These are phyloP conservation scores for Heliconius hermathena DNA, from an alignment of 1,140 invertebrate genomes.

Conservation along the genomic window DNA sequence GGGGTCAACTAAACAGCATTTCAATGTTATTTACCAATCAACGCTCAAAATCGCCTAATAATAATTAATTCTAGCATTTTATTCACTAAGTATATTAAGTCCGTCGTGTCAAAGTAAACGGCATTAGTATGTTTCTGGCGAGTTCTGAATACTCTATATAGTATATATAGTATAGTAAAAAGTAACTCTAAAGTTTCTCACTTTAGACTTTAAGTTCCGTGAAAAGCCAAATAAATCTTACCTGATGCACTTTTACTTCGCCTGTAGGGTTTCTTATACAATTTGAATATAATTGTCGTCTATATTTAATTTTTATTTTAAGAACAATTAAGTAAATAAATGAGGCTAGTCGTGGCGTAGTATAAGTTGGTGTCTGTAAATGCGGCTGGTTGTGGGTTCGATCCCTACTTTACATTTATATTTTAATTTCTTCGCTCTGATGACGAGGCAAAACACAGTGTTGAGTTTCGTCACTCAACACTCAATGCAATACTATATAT, in stretches of 20 bases:
- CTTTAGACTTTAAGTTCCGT: neutral
- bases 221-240: neutral
- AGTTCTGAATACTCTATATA: neutral
- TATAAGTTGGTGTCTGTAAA: no score
- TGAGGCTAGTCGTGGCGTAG: no score
- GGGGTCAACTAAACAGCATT: no score
- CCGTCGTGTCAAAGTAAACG: neutral
- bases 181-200: neutral
- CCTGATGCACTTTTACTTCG: neutral
- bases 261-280: neutral
- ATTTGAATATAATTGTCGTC: neutral
- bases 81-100: neutral
- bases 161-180: no score
- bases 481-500: no score
- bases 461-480: no score
- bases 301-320: no score
- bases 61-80: neutral
- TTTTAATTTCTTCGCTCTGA: no score
- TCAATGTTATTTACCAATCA: no score
- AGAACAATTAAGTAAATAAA: neutral
- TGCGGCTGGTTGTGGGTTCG: no score
- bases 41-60: neutral
- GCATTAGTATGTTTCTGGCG: conserved; percentile 8
- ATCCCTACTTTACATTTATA: no score
- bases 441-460: no score